Evolutionary conservation across 1,140 invertebrate species (phyloP).

Genomic region (Acromyrmex charruanus): DNA sequence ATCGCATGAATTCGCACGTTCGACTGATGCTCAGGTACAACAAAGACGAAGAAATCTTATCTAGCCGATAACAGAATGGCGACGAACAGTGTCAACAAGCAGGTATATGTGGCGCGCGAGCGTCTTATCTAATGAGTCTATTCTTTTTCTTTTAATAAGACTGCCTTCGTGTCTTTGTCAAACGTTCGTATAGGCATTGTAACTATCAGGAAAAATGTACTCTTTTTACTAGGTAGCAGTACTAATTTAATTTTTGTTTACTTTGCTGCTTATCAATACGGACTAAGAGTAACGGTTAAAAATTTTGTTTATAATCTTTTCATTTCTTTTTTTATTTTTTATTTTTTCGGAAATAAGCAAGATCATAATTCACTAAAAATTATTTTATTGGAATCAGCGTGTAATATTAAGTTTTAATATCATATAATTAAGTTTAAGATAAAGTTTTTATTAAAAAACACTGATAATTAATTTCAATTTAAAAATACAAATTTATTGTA

Average conservation of each 20-base stretch:
- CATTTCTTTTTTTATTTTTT: neutral
- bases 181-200: neutral
- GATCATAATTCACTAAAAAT: neutral
- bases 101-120: constrained; percentile 54
- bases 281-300: neutral
- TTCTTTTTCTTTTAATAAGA: constrained; percentile 69
- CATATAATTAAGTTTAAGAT: too few species aligned
- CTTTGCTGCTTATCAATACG: neutral
- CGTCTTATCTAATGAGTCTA: constrained; percentile 72
- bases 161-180: constrained; percentile 4
- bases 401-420: neutral
- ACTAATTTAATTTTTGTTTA: constrained; percentile 1
- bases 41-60: constrained; percentile 81
- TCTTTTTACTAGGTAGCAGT: neutral
- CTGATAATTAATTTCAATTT: neutral
- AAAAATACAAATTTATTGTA: neutral
- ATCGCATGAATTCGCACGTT: constrained; percentile 67
- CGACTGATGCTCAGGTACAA: constrained; percentile 74
- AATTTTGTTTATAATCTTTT: neutral
- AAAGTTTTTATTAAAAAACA: neutral
- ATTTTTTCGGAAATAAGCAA: constrained; percentile 1
- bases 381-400: neutral
- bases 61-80: constrained; percentile 78
- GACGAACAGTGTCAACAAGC: constrained; percentile 76
- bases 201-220: neutral